Evolutionary conservation across 2,797 vertebrate species (phyloP).

Genomic region (Eulemur coronatus): DNA sequence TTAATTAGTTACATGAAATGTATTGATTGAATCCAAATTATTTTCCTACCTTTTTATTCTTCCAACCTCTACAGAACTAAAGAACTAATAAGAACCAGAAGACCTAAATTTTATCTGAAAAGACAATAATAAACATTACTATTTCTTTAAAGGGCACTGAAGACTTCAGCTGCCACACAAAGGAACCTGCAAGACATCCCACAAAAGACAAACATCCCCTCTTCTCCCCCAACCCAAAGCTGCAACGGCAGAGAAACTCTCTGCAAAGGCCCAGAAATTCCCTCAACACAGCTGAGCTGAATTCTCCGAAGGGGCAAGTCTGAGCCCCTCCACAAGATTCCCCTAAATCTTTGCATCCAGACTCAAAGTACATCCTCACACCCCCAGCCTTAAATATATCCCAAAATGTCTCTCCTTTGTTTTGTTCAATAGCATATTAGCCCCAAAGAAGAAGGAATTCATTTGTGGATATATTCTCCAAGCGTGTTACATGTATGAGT

Average conservation of each 20-base stretch:
- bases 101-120: neutral
- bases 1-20: constrained; percentile 20
- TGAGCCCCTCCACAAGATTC: neutral
- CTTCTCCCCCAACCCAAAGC: neutral
- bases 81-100: neutral
- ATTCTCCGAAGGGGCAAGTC: neutral
- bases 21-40: neutral
- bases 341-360: neutral
- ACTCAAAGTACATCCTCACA: neutral
- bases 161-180: neutral
- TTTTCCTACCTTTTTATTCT: constrained; percentile 22
- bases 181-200: neutral
- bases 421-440: neutral
- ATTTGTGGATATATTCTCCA: neutral
- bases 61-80: neutral
- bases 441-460: neutral
- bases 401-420: neutral
- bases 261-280: neutral
- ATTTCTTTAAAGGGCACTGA: neutral
- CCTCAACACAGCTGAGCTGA: neutral
- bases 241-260: neutral
- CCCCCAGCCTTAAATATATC: neutral
- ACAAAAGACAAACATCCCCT: neutral
- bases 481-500: neutral
- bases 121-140: neutral